A percentile compares a stretch with the other conserved stretches of the same genome.
Evolutionary conservation across 2,113 vertebrate genomes (phyloP).

Genomic region (Psilopogon haemacephalus): DNA sequence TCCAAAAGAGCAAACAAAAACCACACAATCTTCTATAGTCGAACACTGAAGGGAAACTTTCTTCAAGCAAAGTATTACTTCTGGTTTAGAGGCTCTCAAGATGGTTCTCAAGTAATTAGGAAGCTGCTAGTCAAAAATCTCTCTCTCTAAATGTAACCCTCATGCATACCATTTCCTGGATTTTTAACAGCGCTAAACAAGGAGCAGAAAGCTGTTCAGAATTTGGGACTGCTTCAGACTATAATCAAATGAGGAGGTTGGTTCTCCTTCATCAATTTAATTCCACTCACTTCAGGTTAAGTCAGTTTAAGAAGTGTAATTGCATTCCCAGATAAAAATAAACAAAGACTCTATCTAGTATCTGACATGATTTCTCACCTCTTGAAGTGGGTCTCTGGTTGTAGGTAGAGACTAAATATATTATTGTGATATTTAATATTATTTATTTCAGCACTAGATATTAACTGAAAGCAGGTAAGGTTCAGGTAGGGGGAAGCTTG

Average conservation of each 20-base stretch:
- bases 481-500: neutral
- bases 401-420: neutral
- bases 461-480: neutral
- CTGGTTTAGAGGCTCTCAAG: neutral
- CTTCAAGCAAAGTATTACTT: neutral
- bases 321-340: neutral
- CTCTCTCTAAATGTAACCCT: too few relatives aligned
- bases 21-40: neutral
- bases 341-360: neutral
- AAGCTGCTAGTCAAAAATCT: neutral
- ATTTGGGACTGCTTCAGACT: neutral
- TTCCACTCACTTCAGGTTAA: neutral
- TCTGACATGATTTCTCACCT: neutral
- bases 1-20: neutral
- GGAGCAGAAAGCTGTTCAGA: neutral
- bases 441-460: neutral
- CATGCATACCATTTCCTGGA: neutral
- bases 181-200: conserved; percentile 19
- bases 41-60: neutral
- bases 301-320: neutral
- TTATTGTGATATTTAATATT: neutral
- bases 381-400: neutral
- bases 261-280: neutral
- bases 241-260: neutral
- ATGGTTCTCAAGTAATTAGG: neutral